phyloP scores from a whole-genome alignment of 1,140 invertebrate species.

The Oscheius sp. region DNA sequence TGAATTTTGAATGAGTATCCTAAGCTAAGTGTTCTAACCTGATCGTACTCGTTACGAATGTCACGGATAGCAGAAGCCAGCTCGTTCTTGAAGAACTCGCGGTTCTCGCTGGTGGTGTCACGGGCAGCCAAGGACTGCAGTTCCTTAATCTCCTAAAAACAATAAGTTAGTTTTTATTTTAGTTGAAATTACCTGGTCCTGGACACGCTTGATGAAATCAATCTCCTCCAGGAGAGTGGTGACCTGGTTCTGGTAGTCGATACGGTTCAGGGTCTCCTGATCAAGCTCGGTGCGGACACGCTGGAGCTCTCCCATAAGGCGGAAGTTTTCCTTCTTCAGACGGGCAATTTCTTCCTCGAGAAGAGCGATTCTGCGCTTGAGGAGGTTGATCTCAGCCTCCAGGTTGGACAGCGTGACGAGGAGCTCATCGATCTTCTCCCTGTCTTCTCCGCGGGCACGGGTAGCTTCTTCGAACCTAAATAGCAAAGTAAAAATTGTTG shows the following conservation, averaged over 20 bases:
- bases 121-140: conserved; percentile 64
- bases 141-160: conserved; percentile 64
- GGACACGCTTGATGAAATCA: conserved; percentile 57
- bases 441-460: conserved; percentile 47
- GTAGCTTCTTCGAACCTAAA: conserved; percentile 55
- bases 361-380: conserved; percentile 56
- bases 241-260: conserved; percentile 60
- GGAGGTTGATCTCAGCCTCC: conserved; percentile 52
- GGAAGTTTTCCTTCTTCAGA: conserved; percentile 55
- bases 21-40: conserved; percentile 16
- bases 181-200: conserved; percentile 41
- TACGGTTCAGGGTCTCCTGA: conserved; percentile 59
- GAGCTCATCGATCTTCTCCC: conserved; percentile 53
- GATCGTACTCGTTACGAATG: conserved; percentile 65
- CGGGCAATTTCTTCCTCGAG: conserved; percentile 55
- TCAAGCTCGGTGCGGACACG: conserved; percentile 49
- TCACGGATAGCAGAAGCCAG: conserved; percentile 65
- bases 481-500: background rate
- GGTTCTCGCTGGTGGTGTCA: conserved; percentile 66
- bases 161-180: background rate
- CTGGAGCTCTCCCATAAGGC: conserved; percentile 47
- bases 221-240: conserved; percentile 60
- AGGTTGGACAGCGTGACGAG: conserved; percentile 49
- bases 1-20: conserved; percentile 49
- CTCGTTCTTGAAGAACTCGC: conserved; percentile 65